Evolutionary conservation across 2,113 vertebrate genomes (phyloP), one percentile per base, ranked within the genome.

Genomic region (Dromas ardeola): DNA sequence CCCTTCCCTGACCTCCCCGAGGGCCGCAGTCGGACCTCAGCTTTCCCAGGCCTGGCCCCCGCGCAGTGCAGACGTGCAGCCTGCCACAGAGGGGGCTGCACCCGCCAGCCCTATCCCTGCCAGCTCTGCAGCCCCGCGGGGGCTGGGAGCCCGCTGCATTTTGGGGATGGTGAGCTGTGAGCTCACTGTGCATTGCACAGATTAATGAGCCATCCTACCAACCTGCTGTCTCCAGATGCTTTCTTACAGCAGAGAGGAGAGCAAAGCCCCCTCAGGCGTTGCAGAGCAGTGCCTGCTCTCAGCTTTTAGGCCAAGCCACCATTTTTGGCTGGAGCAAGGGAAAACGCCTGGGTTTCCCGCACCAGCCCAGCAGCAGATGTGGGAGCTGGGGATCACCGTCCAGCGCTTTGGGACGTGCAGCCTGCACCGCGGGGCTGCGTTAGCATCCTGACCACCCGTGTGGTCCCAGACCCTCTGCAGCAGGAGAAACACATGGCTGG

Each of bases 401-500:
- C 84, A 58, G 42, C 2, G 2, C 20, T 38, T 32, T 29, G 59
- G 61, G 45, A 55, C 11, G 10, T 2, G 0, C 27, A 29, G 56
- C 1, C 18, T 6, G 56, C 21, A 29, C 22, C n/a, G 7, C 0
- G 0, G 66, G 47, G 29, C 50, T 55, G 40, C 9, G 9, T 2
- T 49, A 34, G 67, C 32, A 9, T 3, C 78, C 56, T 20, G 56
- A 3, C 18, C 26, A 59, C 59, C 65, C 1, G 1, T 1, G 8
- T 11, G 47, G 32, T 2, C 15, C 62, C 72, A 22, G 61, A 19
- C 20, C 50, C 29, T 9, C 1, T 65, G 8, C 42, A 53, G 69
- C 42, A 5, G 2, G 8, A 58, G 30, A 7, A 53, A 71, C 40
- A 21, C 1, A 2, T 0, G 1, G 14, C 15, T 0, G 0, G 36